These are phyloP conservation scores for Microdon myrmicae DNA, from an alignment of 2,888 invertebrate genomes.

Conservation along the genomic window DNA sequence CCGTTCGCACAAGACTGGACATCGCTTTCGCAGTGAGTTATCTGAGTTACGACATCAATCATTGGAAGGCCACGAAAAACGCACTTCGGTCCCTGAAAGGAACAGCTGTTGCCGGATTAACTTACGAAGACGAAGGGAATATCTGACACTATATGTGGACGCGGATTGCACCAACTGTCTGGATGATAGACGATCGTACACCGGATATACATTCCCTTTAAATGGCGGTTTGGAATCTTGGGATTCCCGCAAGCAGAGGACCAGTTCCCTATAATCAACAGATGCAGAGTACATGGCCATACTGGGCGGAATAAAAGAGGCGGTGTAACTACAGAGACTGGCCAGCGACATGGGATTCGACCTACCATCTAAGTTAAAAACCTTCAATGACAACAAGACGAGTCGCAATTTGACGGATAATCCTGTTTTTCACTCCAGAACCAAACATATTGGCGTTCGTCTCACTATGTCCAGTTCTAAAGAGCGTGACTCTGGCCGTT, in stretches of 20 bases:
- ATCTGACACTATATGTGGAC: constrained; percentile 11
- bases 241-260: constrained; percentile 10
- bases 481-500: too few species aligned
- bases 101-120: constrained; percentile 1
- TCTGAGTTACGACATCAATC: constrained; percentile 3
- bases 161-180: constrained; percentile 22
- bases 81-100: constrained; percentile 10
- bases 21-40: constrained; percentile 14
- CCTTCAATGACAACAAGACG: constrained; percentile 20
- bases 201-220: constrained; percentile 5
- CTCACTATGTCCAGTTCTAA: too few species aligned
- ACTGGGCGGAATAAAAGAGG: constrained; percentile 10
- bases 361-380: not conserved
- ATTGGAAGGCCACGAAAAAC: constrained; percentile 8
- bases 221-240: constrained; percentile 1
- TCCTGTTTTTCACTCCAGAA: constrained; percentile 15
- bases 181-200: constrained; percentile 19
- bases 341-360: constrained; percentile 7
- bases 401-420: constrained; percentile 19
- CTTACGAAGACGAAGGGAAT: not conserved
- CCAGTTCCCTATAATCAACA: constrained; percentile 3
- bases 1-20: constrained; percentile 5
- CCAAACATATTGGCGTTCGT: constrained; percentile 25
- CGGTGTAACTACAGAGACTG: constrained; percentile 12
- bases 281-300: constrained; percentile 19